phyloP scores from a whole-genome alignment of 2,113 vertebrate genomes.

The Herpailurus yagouaroundi region DNA sequence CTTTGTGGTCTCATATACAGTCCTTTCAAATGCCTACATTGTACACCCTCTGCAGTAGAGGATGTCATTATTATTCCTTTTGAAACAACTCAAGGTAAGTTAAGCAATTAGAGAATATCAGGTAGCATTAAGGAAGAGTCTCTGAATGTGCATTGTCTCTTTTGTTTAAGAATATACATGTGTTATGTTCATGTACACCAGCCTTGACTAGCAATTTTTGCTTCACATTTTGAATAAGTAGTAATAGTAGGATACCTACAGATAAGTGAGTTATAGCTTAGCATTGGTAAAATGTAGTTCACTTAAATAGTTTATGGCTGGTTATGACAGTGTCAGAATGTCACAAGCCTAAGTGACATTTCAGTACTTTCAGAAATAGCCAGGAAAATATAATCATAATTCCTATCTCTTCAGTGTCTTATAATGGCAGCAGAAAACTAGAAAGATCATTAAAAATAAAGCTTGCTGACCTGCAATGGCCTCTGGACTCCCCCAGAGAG shows the following conservation, averaged over 20 bases:
- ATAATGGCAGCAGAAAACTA: constrained; percentile 63
- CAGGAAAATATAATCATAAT: constrained; percentile 65
- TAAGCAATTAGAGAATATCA: constrained; percentile 13
- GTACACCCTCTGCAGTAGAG: neutral
- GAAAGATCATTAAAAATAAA: constrained; percentile 76
- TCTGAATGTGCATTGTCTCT: neutral
- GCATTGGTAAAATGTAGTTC: neutral
- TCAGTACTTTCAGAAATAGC: constrained; percentile 65
- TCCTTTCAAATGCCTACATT: neutral
- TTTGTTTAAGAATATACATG: constrained; percentile 23
- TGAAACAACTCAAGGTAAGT: constrained; percentile 11
- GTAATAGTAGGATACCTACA: neutral
- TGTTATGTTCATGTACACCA: neutral
- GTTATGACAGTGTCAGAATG: constrained; percentile 61
- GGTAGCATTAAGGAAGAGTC: neutral
- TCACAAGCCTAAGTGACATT: constrained; percentile 57
- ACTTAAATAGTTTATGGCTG: constrained; percentile 42
- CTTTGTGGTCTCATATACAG: neutral
- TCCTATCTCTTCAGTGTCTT: constrained; percentile 69
- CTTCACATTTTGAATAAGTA: constrained; percentile 38
- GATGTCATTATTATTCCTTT: neutral
- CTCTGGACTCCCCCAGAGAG: constrained; percentile 59
- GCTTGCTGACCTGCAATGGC: constrained; percentile 67
- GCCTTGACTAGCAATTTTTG: neutral
- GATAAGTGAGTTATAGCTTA: neutral